These are phyloP conservation scores for Daphoenositta chrysoptera DNA, from an alignment of 2,113 vertebrate species.

Conservation along the genomic window DNA sequence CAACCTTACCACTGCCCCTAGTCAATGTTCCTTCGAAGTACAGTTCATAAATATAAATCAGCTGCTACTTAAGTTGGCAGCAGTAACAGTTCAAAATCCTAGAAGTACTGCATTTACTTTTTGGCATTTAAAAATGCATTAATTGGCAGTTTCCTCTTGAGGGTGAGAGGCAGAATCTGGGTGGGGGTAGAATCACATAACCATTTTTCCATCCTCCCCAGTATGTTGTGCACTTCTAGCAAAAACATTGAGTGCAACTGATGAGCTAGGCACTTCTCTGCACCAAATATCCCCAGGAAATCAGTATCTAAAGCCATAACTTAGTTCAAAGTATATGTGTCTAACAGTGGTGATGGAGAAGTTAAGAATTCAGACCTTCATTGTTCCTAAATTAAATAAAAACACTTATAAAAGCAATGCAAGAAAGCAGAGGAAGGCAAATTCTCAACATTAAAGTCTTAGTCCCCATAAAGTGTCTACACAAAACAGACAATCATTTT, in stretches of 20 bases:
- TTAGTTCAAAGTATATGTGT: not conserved
- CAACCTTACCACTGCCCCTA: not conserved
- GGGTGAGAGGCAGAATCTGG: not conserved
- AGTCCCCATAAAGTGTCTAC: not conserved
- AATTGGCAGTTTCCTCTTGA: not conserved
- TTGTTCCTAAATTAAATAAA: not conserved
- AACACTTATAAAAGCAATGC: not conserved
- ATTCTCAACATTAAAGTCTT: not conserved
- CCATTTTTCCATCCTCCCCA: not conserved
- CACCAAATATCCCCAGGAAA: not conserved
- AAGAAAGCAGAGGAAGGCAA: not conserved
- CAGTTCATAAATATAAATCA: not conserved
- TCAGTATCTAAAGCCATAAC: not conserved
- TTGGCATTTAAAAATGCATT: not conserved
- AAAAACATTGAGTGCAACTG: not conserved
- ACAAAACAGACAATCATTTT: not conserved
- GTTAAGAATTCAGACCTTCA: not conserved
- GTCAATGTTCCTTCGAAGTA: not conserved
- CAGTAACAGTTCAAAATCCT: not conserved
- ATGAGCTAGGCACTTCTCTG: not conserved
- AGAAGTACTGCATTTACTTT: not conserved
- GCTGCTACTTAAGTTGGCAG: not conserved
- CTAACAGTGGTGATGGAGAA: not conserved
- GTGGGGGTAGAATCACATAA: not conserved
- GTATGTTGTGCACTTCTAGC: rapidly evolving